phyloP scores from a whole-genome alignment of 1,140 invertebrate species.

The Hycleus phaleratus region DNA sequence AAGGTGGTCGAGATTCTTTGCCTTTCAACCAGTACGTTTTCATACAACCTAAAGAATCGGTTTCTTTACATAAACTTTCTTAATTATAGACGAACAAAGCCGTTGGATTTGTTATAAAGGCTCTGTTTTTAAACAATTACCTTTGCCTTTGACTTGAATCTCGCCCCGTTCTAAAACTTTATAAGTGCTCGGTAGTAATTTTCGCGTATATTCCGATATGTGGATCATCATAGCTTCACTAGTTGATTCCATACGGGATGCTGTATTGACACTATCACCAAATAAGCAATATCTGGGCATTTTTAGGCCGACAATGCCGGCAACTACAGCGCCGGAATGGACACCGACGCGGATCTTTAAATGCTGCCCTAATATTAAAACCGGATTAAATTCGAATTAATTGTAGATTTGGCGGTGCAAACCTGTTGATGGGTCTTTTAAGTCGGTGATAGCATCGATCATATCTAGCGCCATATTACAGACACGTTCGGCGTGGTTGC shows the following conservation, averaged over 20 bases:
- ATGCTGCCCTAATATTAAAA: constrained; percentile 58
- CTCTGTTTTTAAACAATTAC: constrained; percentile 38
- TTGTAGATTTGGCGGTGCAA: not conserved
- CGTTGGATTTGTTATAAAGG: too few species aligned
- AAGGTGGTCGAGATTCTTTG: constrained; percentile 51
- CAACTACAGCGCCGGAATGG: constrained; percentile 84
- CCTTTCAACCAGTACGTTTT: constrained; percentile 86
- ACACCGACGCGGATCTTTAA: constrained; percentile 84
- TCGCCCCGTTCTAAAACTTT: constrained; percentile 71
- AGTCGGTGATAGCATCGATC: constrained; percentile 83
- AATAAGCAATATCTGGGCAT: constrained; percentile 90
- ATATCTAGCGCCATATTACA: constrained; percentile 96
- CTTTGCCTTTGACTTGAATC: constrained; percentile 81
- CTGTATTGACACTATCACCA: constrained; percentile 88
- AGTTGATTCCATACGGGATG: constrained; percentile 86
- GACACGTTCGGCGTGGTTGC: constrained; percentile 86
- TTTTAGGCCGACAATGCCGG: constrained; percentile 90
- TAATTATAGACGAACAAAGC: too few species aligned
- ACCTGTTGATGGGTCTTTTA: constrained; percentile 87
- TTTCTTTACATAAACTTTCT: not conserved
- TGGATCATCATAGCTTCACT: constrained; percentile 90
- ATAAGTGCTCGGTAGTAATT: constrained; percentile 68
- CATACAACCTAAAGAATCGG: constrained; percentile 61
- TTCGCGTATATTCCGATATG: constrained; percentile 80
- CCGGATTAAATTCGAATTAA: not conserved